These are phyloP conservation scores for Metellina segmentata DNA, from an alignment of 2,888 invertebrate genomes.

Conservation along the genomic window DNA sequence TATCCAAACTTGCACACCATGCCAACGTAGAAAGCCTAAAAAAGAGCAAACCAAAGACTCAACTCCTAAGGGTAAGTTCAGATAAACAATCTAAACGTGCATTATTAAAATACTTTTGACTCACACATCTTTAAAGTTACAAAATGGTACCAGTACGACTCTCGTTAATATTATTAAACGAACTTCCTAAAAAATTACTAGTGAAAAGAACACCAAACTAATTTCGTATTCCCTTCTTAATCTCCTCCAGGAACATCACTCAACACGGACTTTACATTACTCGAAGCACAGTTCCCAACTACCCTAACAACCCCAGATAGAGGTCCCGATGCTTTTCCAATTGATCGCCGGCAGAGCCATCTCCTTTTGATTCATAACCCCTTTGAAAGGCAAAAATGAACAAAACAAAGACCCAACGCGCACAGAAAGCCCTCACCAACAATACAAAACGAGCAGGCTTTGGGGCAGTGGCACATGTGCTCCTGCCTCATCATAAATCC, in stretches of 20 bases:
- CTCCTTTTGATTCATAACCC: slow-evolving; percentile 29
- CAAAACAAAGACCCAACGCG: not conserved
- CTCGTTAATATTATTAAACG: no score
- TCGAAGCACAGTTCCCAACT: not conserved
- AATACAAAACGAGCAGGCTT: slow-evolving; percentile 22
- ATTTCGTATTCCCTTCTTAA: not conserved
- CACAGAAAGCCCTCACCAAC: not conserved
- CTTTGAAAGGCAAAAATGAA: slow-evolving; percentile 13
- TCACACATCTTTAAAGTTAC: no score
- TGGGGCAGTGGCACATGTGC: slow-evolving; percentile 26
- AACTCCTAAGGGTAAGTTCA: no score
- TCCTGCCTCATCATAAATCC: slow-evolving; percentile 61
- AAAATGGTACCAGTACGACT: no score
- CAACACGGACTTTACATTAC: not conserved
- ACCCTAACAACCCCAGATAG: slow-evolving; percentile 4
- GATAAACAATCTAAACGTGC: no score
- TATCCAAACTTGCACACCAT: no score
- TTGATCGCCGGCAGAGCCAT: slow-evolving; percentile 4
- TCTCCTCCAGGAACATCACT: not conserved
- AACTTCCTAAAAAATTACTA: not conserved
- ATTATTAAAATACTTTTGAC: no score
- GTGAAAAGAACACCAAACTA: not conserved
- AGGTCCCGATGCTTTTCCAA: not conserved
- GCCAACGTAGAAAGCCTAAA: no score
- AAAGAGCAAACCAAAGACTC: no score